Conservation (phyloP, 2,113 vertebrate species). For the Mastomys natalensis region DNA sequence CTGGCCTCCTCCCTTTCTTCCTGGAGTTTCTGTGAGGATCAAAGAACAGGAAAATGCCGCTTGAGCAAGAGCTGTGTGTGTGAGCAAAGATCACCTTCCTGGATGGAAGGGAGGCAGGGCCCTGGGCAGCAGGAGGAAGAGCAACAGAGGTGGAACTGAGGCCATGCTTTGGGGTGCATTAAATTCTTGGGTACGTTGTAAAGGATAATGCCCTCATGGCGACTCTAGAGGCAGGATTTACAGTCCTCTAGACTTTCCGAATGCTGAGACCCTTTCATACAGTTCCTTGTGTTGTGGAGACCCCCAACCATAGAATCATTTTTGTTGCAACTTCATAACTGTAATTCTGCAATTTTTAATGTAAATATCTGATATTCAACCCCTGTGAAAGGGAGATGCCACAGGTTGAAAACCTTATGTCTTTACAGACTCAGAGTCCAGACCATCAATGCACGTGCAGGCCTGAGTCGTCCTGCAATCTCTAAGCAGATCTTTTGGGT, state of each 20-base stretch:
- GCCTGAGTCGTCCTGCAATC: not conserved
- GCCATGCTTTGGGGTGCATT: not conserved
- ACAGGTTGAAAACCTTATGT: not conserved
- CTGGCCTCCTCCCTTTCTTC: not conserved
- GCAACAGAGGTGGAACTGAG: not conserved
- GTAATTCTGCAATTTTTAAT: not conserved
- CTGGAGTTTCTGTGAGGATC: not conserved
- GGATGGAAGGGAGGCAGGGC: not conserved
- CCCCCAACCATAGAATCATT: not conserved
- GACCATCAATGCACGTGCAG: not conserved
- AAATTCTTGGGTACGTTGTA: constrained; percentile 4
- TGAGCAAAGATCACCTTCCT: fast-evolving
- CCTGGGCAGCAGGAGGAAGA: not conserved
- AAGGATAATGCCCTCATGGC: not conserved
- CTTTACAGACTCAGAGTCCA: not conserved
- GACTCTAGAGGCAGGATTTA: not conserved
- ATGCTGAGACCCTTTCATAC: not conserved
- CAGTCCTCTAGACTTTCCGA: not conserved
- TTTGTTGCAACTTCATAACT: not conserved
- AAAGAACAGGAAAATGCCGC: constrained; percentile 10
- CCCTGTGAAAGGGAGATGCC: not conserved
- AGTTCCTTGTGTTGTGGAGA: not conserved
- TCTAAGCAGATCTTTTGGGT: not conserved
- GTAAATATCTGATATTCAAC: too few species aligned
- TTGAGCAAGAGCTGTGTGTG: not conserved